Percentiles rank a stretch among this genome's conserved stretches.
These are phyloP conservation scores for Diadumene lineata DNA, from an alignment of 92 coral and sea anemone genomes.

Conservation along the genomic window DNA sequence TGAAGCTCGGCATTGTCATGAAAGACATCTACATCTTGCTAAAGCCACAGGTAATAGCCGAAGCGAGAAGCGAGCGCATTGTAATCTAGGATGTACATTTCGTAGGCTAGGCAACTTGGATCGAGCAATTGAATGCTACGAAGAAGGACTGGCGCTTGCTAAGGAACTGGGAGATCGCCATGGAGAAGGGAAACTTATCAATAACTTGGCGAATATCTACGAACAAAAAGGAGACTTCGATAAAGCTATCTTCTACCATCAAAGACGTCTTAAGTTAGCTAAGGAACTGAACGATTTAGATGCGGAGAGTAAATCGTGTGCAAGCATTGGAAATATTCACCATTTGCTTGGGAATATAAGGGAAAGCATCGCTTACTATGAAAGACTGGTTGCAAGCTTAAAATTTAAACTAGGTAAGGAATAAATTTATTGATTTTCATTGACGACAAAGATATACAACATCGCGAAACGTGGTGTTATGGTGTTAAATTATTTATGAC, in stretches of 20 bases:
- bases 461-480: conserved; percentile 6
- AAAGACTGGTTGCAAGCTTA: conserved; percentile 87
- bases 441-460: background rate
- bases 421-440: background rate
- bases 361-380: conserved; percentile 90
- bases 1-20: conserved; percentile 89
- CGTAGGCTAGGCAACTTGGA: conserved; percentile 76
- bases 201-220: conserved; percentile 86
- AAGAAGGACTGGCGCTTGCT: conserved; percentile 86
- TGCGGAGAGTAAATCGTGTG: conserved; percentile 94
- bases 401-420: conserved; percentile 88
- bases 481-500: conserved; percentile 15
- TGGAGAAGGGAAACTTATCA: conserved; percentile 94
- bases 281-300: conserved; percentile 83
- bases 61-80: conserved; percentile 80
- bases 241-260: conserved; percentile 78
- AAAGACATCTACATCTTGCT: conserved; percentile 78
- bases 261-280: conserved; percentile 78
- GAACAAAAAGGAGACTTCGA: conserved; percentile 91
- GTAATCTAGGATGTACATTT: conserved; percentile 93
- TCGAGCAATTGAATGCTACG: conserved; percentile 88
- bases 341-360: conserved; percentile 90
- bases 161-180: conserved; percentile 72
- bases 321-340: conserved; percentile 87
- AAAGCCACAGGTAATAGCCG: conserved; percentile 55